These are phyloP conservation scores for Melieria crassipennis DNA, from an alignment of 2,888 invertebrate species.

Conservation along the genomic window DNA sequence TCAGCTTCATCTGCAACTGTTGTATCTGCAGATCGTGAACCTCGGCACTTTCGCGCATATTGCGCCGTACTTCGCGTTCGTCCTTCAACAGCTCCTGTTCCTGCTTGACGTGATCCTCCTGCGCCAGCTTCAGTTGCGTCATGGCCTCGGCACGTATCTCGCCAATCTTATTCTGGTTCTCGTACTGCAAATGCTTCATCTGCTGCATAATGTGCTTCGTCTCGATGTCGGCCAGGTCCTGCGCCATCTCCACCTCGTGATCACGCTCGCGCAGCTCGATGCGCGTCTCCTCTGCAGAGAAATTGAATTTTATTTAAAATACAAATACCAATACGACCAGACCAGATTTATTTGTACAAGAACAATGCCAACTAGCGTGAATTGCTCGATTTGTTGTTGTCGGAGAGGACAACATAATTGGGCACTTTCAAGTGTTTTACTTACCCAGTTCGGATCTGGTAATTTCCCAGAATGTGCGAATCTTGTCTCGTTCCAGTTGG, in stretches of 20 bases:
- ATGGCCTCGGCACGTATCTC: slow-evolving; percentile 86
- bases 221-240: slow-evolving; percentile 87
- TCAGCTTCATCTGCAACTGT: slow-evolving; percentile 59
- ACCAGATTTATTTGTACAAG: not conserved
- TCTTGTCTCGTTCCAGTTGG: slow-evolving; percentile 93
- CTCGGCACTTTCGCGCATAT: slow-evolving; percentile 68
- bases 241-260: slow-evolving; percentile 86
- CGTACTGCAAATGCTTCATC: slow-evolving; percentile 91
- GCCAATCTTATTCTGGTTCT: slow-evolving; percentile 86
- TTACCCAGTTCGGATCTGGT: slow-evolving; percentile 90
- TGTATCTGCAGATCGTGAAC: slow-evolving; percentile 61
- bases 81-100: slow-evolving; percentile 77
- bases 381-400: not conserved
- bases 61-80: slow-evolving; percentile 68
- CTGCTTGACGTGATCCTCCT: slow-evolving; percentile 82
- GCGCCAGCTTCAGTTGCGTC: slow-evolving; percentile 82
- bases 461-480: slow-evolving; percentile 96
- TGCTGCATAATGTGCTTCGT: slow-evolving; percentile 91
- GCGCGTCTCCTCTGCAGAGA: slow-evolving; percentile 63
- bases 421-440: slow-evolving; percentile 20
- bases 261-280: slow-evolving; percentile 75
- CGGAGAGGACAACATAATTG: too few species aligned
- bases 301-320: not conserved
- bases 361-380: not conserved
- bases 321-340: not conserved